Conservation (phyloP, 2,797 vertebrate genomes). For the Megalops cyprinoides region DNA sequence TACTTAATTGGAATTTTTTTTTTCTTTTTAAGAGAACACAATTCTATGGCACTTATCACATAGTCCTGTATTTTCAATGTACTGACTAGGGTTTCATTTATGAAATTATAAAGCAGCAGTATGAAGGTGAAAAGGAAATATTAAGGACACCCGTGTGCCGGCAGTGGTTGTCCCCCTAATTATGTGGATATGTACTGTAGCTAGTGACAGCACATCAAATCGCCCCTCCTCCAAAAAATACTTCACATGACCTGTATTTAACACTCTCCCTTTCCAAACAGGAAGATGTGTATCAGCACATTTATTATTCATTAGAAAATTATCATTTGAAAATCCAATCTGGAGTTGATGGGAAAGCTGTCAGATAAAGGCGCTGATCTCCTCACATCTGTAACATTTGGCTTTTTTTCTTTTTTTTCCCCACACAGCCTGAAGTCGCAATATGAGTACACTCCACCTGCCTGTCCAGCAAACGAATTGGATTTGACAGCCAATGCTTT, state of each 20-base stretch:
- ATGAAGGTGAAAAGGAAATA: no score
- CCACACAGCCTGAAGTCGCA: not conserved
- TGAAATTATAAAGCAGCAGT: no score
- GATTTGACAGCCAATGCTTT: not conserved
- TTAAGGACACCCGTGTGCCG: no score
- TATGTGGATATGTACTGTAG: not conserved
- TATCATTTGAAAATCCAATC: slow-evolving; percentile 22
- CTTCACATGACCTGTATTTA: slow-evolving; percentile 8
- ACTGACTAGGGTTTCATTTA: not conserved
- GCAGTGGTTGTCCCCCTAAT: slow-evolving; percentile 2
- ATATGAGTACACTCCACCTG: not conserved
- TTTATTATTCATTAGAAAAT: slow-evolving; percentile 24
- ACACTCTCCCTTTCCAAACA: slow-evolving; percentile 8
- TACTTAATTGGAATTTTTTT: no score
- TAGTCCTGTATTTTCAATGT: not conserved
- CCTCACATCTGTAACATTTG: slow-evolving; percentile 4
- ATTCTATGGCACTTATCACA: not conserved
- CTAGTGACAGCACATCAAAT: not conserved
- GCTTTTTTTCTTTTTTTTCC: not conserved
- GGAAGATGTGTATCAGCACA: slow-evolving; percentile 2
- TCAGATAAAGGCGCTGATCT: slow-evolving; percentile 18
- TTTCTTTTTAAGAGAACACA: no score
- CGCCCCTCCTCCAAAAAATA: not conserved
- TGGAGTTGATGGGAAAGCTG: slow-evolving; percentile 8
- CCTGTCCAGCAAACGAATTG: slow-evolving; percentile 7